Percentiles rank a stretch among this genome's conserved stretches.
Conservation (phyloP, 2,113 vertebrate genomes). For the Hystrix cristata region DNA sequence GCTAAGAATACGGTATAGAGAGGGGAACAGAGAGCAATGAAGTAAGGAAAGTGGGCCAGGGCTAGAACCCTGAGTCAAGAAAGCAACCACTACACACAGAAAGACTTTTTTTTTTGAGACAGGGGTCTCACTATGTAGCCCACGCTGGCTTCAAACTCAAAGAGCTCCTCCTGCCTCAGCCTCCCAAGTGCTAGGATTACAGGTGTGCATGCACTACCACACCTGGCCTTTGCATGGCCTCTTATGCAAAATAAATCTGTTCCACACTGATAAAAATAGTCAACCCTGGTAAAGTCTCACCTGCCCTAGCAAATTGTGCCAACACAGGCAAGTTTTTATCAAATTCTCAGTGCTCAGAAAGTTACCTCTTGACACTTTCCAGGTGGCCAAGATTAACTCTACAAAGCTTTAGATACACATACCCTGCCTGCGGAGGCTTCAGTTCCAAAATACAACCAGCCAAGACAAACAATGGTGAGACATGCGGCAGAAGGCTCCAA, state of each 20-base stretch:
- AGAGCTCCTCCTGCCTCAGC: background rate
- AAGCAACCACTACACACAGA: background rate
- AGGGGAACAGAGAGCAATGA: background rate
- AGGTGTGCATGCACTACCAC: background rate
- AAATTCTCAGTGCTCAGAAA: constrained; percentile 56
- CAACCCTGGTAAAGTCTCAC: background rate
- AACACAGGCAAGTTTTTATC: background rate
- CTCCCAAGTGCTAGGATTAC: background rate
- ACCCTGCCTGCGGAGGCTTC: background rate
- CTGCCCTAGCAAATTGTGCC: constrained; percentile 35
- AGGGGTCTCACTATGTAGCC: background rate
- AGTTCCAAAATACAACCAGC: constrained; percentile 20
- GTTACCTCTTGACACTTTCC: background rate
- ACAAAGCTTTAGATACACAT: constrained; percentile 44
- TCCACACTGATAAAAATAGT: constrained; percentile 45
- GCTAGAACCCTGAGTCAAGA: background rate
- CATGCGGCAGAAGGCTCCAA: background rate
- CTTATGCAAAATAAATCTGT: constrained; percentile 59
- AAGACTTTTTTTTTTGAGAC: background rate
- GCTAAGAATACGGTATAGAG: background rate
- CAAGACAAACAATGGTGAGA: background rate
- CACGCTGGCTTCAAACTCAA: background rate
- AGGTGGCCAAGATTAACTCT: background rate
- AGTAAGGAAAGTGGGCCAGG: background rate
- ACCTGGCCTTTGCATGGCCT: background rate